Conservation (phyloP, 1,140 invertebrate species). For the Pseudoatta argentina region DNA sequence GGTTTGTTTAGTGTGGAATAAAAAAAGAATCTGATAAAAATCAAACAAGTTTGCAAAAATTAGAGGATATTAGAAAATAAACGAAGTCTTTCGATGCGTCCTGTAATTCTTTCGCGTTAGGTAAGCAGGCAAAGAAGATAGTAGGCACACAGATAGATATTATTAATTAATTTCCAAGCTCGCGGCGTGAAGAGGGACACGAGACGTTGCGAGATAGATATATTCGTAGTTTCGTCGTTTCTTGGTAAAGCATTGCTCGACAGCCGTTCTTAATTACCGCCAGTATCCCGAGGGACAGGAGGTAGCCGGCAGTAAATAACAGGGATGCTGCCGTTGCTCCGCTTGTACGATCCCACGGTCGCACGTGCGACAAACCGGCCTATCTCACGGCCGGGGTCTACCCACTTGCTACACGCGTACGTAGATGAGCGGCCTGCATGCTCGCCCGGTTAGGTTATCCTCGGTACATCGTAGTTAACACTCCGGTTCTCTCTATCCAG, state of each 20-base stretch:
- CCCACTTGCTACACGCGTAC: constrained; percentile 54
- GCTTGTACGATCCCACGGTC: constrained; percentile 63
- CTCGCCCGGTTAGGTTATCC: constrained; percentile 52
- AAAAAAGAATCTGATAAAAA: neutral
- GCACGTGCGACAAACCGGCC: constrained; percentile 62
- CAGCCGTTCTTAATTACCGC: constrained; percentile 62
- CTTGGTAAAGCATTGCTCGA: constrained; percentile 60
- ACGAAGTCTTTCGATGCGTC: neutral
- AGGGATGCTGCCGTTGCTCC: constrained; percentile 60
- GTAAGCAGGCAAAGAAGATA: neutral
- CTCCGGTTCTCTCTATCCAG: constrained; percentile 51
- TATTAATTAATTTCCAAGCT: constrained; percentile 56
- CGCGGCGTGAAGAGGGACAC: neutral
- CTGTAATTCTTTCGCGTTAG: neutral
- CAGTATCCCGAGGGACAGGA: constrained; percentile 56
- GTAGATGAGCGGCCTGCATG: constrained; percentile 51
- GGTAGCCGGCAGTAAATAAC: constrained; percentile 63
- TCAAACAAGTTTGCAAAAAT: neutral
- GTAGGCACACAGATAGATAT: constrained; percentile 4
- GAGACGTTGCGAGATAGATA: neutral
- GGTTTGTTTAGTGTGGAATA: neutral
- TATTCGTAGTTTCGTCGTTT: constrained; percentile 63
- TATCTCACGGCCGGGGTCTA: constrained; percentile 47
- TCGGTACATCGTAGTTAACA: constrained; percentile 54
- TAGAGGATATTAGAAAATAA: neutral